Percentiles rank a stretch among this genome's conserved stretches.
Evolutionary conservation across 2,888 invertebrate species (phyloP).

Genomic region (Cyrtodaria siliqua): DNA sequence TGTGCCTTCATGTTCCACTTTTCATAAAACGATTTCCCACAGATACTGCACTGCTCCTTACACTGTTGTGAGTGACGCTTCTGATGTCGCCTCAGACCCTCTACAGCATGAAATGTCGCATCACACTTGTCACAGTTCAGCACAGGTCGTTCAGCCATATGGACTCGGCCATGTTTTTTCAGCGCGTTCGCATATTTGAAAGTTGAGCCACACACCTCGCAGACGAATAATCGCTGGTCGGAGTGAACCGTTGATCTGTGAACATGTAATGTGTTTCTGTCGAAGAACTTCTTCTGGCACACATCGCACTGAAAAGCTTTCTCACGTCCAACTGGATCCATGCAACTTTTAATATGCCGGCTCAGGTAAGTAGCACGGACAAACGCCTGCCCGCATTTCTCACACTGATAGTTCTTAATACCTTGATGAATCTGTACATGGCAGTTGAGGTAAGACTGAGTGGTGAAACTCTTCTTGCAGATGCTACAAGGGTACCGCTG

Average conservation of each 20-base stretch:
- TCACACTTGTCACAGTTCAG: background rate
- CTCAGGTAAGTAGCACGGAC: background rate
- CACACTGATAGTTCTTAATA: background rate
- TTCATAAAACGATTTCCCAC: background rate
- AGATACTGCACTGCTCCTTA: conserved; percentile 1
- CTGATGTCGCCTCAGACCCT: background rate
- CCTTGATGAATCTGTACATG: background rate
- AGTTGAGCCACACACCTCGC: background rate
- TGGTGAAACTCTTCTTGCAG: background rate
- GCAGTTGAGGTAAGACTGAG: background rate
- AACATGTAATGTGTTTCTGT: background rate
- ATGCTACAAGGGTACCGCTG: background rate
- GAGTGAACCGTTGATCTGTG: background rate
- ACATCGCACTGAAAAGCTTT: background rate
- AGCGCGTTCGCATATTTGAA: background rate
- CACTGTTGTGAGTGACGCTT: conserved; percentile 1
- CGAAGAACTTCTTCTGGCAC: conserved; percentile 1
- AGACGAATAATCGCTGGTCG: background rate
- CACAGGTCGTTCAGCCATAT: background rate
- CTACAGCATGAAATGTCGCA: background rate
- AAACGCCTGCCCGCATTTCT: conserved; percentile 1
- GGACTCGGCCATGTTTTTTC: background rate
- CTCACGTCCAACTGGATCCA: background rate
- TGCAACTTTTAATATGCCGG: background rate
- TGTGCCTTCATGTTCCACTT: conserved; percentile 1